Conservation (phyloP, 1,140 invertebrate species). For the Globodera rostochiensis region DNA sequence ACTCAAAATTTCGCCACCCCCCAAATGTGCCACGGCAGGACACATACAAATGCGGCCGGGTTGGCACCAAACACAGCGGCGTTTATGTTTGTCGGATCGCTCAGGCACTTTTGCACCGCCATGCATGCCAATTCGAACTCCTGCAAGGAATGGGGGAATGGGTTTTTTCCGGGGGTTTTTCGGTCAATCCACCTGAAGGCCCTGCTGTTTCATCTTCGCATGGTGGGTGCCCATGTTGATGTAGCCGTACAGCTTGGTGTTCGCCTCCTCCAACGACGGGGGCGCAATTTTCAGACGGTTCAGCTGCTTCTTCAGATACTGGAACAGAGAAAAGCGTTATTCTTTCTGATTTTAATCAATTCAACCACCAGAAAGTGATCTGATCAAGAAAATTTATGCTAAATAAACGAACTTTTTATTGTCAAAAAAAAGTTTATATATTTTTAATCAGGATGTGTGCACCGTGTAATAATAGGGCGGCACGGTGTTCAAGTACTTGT, state of each 20-base stretch:
- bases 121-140: constrained; percentile 9
- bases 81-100: neutral
- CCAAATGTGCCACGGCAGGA: neutral
- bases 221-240: constrained; percentile 85
- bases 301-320: constrained; percentile 85
- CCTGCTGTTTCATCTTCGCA: constrained; percentile 85
- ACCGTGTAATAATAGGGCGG: constrained; percentile 92
- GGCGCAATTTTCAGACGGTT: constrained; percentile 82
- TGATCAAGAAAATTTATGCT: no score
- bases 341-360: neutral
- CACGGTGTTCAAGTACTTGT: constrained; percentile 89
- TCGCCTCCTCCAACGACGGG: constrained; percentile 80
- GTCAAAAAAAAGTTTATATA: no score
- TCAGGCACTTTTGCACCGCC: constrained; percentile 5
- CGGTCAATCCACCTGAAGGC: constrained; percentile 46
- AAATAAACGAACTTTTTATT: no score
- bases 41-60: constrained; percentile 18
- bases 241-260: constrained; percentile 89
- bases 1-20: neutral
- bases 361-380: constrained; percentile 1
- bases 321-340: constrained; percentile 57
- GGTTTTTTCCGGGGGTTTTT: no score
- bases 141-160: neutral
- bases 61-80: neutral
- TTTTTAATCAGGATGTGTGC: no score